phyloP scores from a whole-genome alignment of 2,888 invertebrate species.

The Craniophora ligustri region DNA sequence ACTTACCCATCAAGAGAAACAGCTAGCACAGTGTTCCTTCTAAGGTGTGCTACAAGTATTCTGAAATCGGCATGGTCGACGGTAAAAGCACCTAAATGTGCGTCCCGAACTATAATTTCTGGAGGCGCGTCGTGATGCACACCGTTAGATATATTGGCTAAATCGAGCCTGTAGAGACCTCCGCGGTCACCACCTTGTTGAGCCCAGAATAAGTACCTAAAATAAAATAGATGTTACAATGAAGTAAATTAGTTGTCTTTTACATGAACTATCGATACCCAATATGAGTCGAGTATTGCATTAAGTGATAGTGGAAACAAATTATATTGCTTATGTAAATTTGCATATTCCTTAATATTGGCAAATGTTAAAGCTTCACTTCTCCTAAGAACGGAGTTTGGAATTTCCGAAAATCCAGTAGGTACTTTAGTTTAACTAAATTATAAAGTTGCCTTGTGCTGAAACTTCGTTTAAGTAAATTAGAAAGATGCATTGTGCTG shows the following conservation, averaged over 20 bases:
- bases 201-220: constrained; percentile 94
- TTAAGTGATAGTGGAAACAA: too few relatives aligned
- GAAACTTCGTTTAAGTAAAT: too few relatives aligned
- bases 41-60: constrained; percentile 92
- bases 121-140: constrained; percentile 91
- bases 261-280: too few relatives aligned
- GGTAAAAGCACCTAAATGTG: constrained; percentile 93
- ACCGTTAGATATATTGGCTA: constrained; percentile 93
- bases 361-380: too few relatives aligned
- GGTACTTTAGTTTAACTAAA: too few relatives aligned
- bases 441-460: too few relatives aligned
- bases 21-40: constrained; percentile 93
- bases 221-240: constrained; percentile 26
- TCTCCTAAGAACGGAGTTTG: too few relatives aligned
- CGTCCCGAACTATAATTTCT: constrained; percentile 90
- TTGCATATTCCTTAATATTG: too few relatives aligned
- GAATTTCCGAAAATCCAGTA: too few relatives aligned
- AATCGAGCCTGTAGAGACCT: constrained; percentile 93
- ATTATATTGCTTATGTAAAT: too few relatives aligned
- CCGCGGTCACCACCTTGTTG: constrained; percentile 87
- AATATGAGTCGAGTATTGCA: too few relatives aligned
- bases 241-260: not conserved
- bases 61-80: constrained; percentile 95
- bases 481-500: too few relatives aligned
- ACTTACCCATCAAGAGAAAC: constrained; percentile 94